These are phyloP conservation scores for Noctua janthe DNA, from an alignment of 2,888 invertebrate genomes.

Conservation along the genomic window DNA sequence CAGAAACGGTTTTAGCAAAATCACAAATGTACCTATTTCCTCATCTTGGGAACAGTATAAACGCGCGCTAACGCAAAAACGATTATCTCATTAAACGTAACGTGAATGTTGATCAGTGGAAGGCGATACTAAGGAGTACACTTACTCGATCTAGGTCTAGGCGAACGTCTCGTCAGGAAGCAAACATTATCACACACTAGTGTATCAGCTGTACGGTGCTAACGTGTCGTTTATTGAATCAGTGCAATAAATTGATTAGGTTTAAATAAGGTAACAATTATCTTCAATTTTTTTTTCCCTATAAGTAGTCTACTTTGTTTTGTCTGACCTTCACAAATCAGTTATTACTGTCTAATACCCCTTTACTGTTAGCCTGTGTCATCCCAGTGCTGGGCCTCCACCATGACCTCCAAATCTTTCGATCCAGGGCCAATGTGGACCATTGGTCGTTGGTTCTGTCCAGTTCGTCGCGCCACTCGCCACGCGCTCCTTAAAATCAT, in stretches of 20 bases:
- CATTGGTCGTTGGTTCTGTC: no score
- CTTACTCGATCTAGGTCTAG: constrained; percentile 40
- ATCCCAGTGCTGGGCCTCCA: no score
- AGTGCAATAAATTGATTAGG: not conserved
- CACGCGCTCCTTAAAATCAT: no score
- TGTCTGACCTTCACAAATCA: not conserved
- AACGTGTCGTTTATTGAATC: not conserved
- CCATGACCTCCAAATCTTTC: no score
- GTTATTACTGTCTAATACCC: not conserved
- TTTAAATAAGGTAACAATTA: constrained; percentile 2
- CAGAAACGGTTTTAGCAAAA: not conserved
- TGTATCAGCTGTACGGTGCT: not conserved
- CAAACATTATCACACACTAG: constrained; percentile 3
- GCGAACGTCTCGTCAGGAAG: constrained; percentile 35
- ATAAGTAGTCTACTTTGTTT: not conserved
- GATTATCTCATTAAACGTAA: not conserved
- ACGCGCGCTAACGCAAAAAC: not conserved
- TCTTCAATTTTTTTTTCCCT: no score
- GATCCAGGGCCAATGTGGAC: no score
- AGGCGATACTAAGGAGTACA: constrained; percentile 11
- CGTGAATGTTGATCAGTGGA: constrained; percentile 19
- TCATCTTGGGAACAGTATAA: not conserved
- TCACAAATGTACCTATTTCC: not conserved
- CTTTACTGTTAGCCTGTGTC: not conserved
- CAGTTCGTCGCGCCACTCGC: no score